phyloP scores from a whole-genome alignment of 2,113 vertebrate genomes.

The Chaetodon auriga region DNA sequence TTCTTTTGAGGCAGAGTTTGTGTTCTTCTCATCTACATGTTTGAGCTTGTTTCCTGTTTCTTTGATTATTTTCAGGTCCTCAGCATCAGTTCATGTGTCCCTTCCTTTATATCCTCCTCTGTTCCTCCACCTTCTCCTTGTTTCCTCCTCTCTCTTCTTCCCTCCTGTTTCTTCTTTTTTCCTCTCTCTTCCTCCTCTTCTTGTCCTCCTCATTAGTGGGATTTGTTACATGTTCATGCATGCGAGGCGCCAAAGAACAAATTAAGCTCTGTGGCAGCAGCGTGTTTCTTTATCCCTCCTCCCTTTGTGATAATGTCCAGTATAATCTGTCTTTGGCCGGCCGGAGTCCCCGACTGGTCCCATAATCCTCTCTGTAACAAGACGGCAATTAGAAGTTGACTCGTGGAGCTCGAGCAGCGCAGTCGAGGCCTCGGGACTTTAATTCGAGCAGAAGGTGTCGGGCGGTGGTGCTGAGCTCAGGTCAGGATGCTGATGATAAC shows the following conservation, averaged over 20 bases:
- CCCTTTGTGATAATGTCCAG: constrained; percentile 59
- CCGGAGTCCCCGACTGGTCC: constrained; percentile 23
- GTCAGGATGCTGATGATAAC: neutral
- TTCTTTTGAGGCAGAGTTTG: too few relatives aligned
- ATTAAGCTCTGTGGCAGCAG: constrained; percentile 51
- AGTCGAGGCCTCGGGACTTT: neutral
- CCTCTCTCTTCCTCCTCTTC: neutral
- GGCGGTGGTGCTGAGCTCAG: neutral
- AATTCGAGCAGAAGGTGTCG: neutral
- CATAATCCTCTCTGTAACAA: constrained; percentile 68
- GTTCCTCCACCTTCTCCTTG: neutral
- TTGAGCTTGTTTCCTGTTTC: too few relatives aligned
- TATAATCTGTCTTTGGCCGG: constrained; percentile 58
- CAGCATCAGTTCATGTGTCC: too few relatives aligned
- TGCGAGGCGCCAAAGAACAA: constrained; percentile 52
- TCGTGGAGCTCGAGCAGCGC: neutral
- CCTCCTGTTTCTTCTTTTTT: neutral
- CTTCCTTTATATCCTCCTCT: neutral
- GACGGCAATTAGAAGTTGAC: constrained; percentile 52
- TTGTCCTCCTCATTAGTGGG: constrained; percentile 60
- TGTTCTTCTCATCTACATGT: too few relatives aligned
- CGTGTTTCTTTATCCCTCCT: constrained; percentile 49
- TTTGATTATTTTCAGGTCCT: too few relatives aligned
- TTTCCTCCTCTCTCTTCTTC: neutral
- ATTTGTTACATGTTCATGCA: constrained; percentile 61